phyloP scores from a whole-genome alignment of 2,113 vertebrate species.

The Cheilinus undulatus region DNA sequence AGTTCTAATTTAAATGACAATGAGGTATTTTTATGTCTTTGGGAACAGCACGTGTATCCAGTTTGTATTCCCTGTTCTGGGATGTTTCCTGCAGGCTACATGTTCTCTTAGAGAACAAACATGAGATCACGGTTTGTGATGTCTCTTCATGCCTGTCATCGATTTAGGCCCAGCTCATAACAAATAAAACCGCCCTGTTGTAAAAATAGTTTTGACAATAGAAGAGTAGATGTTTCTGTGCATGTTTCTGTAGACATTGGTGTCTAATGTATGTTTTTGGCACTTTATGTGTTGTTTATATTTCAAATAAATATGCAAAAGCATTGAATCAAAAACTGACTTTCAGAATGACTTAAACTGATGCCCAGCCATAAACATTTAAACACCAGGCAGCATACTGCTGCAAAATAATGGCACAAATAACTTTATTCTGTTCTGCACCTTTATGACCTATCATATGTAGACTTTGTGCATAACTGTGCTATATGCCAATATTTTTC shows the following conservation, averaged over 20 bases:
- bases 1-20: constrained; percentile 13
- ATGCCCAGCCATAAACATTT: too few species aligned
- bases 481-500: too few species aligned
- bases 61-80: neutral
- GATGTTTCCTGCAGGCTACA: constrained; percentile 9
- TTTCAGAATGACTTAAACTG: too few species aligned
- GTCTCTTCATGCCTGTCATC: neutral
- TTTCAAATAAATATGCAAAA: too few species aligned
- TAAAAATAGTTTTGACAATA: neutral
- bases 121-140: neutral
- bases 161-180: constrained; percentile 8
- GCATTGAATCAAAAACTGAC: too few species aligned
- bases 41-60: neutral
- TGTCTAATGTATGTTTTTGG: too few species aligned
- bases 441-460: too few species aligned
- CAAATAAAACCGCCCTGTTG: neutral
- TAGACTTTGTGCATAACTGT: too few species aligned
- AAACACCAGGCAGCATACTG: too few species aligned
- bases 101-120: neutral
- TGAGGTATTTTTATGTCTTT: constrained; percentile 2
- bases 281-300: too few species aligned
- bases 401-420: too few species aligned
- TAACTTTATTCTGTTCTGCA: too few species aligned
- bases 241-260: neutral
- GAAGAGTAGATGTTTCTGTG: neutral